Base-by-base conservation (phyloP, 2,888 invertebrate genomes). In the Frankliniella fusca region DNA sequence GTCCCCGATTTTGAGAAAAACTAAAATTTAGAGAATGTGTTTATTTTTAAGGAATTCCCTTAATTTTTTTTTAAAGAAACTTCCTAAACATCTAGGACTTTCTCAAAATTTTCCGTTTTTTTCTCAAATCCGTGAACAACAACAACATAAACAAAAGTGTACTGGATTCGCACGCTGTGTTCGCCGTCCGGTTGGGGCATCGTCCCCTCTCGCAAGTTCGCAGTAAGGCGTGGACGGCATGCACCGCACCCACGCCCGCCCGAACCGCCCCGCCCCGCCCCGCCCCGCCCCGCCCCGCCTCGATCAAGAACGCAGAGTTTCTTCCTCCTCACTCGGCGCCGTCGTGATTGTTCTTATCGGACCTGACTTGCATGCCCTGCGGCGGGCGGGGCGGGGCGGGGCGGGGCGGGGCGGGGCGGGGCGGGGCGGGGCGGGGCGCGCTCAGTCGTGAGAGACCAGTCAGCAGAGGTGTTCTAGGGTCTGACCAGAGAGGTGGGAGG, bases 261-360 rank as follows among this genome's bases (percentile, higher is more conserved):
- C 54, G 54, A 11, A 11, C 54, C 54, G 54, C 54, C 54, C 54
- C 54, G 54, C 54, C 54, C 54, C 12, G 54, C 54, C 54, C 54
- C 54, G 54, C 54, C 11, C 54, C 54, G 54, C 54, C 54, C 54
- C 54, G 54, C 54, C 54, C 54, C 54, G 54, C 54, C 54, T 18
- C 12, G 54, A 38, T 38, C 3, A 38, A 38, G 38, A 38, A 38
- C 38, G 38, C 38, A 38, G 38, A 38, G 38, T 38, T 38, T 38
- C 38, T 38, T 38, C 38, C 54, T 18, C 54, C 54, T 18, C 54
- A 18, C 15, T 18, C 18, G 5, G 18, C 54, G 54, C 23, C 70
- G 70, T 70, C 70, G 70, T 70, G 70, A 70, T 70, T 9, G 23
- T n/a, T 70, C 70, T 70, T 70, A 70, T 70, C 70, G 18, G 54